Evolutionary conservation across 2,888 invertebrate species (phyloP).

Genomic region (Netelia fuscicornis): DNA sequence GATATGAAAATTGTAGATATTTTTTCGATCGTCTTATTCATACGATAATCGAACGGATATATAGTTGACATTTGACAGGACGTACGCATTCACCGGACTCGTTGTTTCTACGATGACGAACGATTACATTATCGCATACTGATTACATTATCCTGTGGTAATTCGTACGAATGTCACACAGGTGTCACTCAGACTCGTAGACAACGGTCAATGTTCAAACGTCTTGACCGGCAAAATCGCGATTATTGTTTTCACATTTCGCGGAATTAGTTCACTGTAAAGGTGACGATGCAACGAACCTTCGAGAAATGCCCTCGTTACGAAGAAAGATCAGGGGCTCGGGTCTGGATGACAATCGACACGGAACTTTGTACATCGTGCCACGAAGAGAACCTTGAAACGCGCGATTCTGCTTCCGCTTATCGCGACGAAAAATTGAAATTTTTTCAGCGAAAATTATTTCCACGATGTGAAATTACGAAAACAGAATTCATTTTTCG

Average conservation of each 20-base stretch:
- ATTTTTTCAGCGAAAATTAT: neutral
- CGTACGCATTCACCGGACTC: neutral
- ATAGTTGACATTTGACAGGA: neutral
- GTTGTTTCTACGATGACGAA: neutral
- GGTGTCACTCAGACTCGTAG: neutral
- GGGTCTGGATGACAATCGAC: conserved; percentile 14
- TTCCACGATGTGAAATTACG: neutral
- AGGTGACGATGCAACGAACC: neutral
- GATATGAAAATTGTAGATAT: neutral
- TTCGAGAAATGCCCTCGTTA: conserved; percentile 1
- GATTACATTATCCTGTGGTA: conserved; percentile 1
- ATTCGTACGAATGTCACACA: neutral
- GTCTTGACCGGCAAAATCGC: neutral
- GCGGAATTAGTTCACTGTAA: conserved; percentile 12
- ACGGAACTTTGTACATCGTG: neutral
- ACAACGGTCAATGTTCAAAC: conserved; percentile 20
- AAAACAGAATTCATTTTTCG: neutral
- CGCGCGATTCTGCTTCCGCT: neutral
- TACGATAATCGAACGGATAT: neutral
- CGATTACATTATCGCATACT: neutral
- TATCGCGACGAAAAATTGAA: neutral
- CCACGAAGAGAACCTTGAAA: neutral
- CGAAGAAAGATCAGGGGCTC: neutral
- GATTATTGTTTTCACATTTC: neutral
- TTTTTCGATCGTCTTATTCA: neutral